Evolutionary conservation across 2,797 vertebrate genomes (phyloP).

Genomic region (Diglossa cyanea): DNA sequence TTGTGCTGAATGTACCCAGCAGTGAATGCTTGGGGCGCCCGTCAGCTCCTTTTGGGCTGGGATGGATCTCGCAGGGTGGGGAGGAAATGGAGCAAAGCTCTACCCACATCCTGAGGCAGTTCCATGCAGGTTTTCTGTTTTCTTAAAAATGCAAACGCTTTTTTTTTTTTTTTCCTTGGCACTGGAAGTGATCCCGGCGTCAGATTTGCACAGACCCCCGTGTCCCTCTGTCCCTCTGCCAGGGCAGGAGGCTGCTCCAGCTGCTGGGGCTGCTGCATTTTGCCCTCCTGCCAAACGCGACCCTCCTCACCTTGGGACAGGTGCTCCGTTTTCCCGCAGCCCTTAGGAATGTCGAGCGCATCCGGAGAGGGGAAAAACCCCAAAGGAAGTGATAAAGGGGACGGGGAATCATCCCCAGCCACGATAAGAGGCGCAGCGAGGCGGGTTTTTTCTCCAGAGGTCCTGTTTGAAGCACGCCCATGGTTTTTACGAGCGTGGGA

Average conservation of each 20-base stretch:
- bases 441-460: not conserved
- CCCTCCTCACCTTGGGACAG: not conserved
- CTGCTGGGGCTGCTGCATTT: not conserved
- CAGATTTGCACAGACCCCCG: not conserved
- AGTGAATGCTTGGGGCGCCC: not conserved
- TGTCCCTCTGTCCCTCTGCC: not conserved
- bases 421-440: not conserved
- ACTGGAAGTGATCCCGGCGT: fast-evolving
- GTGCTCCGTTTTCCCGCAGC: not conserved
- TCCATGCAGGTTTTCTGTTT: not conserved
- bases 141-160: not conserved
- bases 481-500: conserved; percentile 65
- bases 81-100: conserved; percentile 27
- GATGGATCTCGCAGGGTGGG: not conserved
- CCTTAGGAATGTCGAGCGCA: not conserved
- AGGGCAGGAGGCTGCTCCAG: not conserved
- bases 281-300: not conserved
- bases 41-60: not conserved
- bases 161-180: fast-evolving
- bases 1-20: not conserved
- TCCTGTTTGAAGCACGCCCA: conserved; percentile 53
- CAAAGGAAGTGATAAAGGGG: conserved; percentile 21
- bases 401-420: not conserved
- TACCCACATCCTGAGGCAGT: conserved; percentile 27
- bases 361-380: not conserved